Evolutionary conservation across 2,888 invertebrate genomes (phyloP).

Genomic region (Polydrusus pterygomalis): DNA sequence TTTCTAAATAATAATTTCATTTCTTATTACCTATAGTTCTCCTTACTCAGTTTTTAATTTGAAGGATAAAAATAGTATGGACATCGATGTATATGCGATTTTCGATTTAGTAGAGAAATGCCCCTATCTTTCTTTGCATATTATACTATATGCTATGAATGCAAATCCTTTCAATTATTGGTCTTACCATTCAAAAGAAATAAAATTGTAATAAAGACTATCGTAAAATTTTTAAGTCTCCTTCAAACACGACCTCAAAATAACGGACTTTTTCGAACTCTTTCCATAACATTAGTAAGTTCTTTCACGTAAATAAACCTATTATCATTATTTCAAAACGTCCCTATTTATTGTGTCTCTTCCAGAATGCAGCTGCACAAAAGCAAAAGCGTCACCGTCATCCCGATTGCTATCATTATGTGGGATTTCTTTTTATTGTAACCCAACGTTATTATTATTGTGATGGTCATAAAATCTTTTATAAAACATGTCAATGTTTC

Average conservation of each 20-base stretch:
- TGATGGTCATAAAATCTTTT: constrained; percentile 29
- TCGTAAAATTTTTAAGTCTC: constrained; percentile 10
- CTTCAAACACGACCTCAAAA: background rate
- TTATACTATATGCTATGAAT: background rate
- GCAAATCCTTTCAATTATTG: no score
- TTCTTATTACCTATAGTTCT: no score
- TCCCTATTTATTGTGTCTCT: constrained; percentile 33
- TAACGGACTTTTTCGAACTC: constrained; percentile 21
- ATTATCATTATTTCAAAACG: constrained; percentile 41
- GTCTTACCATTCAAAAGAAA: background rate
- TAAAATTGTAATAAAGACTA: constrained; percentile 4
- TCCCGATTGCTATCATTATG: constrained; percentile 42
- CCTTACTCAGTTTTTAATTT: no score
- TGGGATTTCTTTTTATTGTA: constrained; percentile 38
- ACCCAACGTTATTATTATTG: constrained; percentile 38
- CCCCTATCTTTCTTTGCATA: no score
- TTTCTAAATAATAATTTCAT: no score
- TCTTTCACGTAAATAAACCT: constrained; percentile 45
- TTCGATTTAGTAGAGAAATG: no score
- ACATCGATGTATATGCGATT: no score
- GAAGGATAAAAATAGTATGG: no score
- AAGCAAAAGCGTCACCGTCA: background rate
- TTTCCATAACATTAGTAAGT: constrained; percentile 36
- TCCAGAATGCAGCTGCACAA: constrained; percentile 48
- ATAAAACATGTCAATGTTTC: background rate